Evolutionary conservation across 2,113 vertebrate genomes (phyloP).

Genomic region (Sebastes schlegelii): DNA sequence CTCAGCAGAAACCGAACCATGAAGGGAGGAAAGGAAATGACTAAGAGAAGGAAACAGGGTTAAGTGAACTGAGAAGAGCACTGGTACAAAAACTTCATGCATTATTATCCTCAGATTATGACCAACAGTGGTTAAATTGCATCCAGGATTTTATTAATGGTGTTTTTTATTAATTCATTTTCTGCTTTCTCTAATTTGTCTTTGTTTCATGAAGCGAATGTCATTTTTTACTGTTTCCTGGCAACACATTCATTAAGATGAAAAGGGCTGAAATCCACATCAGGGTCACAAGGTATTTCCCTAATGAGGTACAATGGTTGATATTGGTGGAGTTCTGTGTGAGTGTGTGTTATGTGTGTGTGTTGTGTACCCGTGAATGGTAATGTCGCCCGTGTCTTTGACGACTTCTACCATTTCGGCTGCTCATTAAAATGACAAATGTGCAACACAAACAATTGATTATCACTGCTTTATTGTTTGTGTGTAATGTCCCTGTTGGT

Average conservation of each 20-base stretch:
- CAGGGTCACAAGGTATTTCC: constrained; percentile 50
- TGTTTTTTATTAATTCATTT: background rate
- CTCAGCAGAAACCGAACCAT: constrained; percentile 34
- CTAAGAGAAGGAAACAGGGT: background rate
- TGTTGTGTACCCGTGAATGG: background rate
- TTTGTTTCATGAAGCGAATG: constrained; percentile 1
- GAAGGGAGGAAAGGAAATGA: background rate
- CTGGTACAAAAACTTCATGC: background rate
- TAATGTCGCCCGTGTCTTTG: constrained; percentile 32
- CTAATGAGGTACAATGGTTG: constrained; percentile 53
- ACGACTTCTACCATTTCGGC: constrained; percentile 16
- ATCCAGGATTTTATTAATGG: background rate
- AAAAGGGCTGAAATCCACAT: constrained; percentile 34
- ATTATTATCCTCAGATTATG: background rate
- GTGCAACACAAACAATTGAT: constrained; percentile 55
- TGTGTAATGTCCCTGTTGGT: constrained; percentile 29
- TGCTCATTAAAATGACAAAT: constrained; percentile 76
- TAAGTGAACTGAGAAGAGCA: background rate
- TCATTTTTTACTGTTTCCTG: constrained; percentile 23
- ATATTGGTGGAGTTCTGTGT: background rate
- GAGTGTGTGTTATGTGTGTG: background rate
- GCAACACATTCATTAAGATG: constrained; percentile 47
- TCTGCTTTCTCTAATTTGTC: background rate
- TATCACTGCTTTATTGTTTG: constrained; percentile 40
- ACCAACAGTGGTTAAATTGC: background rate